Evolutionary conservation across 1,140 invertebrate species (phyloP), one percentile per base, ranked within the genome.

Genomic region (Andricus grossulariae): DNA sequence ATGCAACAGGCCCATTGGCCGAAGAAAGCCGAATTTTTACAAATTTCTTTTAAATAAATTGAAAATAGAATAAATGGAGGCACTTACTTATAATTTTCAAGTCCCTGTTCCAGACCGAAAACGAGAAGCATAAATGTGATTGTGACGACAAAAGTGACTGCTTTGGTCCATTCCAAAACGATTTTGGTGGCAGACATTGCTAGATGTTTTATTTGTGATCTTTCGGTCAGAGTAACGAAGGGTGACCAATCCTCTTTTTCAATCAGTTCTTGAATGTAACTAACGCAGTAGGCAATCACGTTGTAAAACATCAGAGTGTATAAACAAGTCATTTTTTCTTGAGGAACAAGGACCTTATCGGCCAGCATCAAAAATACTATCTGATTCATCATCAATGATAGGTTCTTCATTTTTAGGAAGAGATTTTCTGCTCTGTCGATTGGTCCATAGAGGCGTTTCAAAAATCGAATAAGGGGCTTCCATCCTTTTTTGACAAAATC

Each of bases 231-330:
- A 78, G 94, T 94, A 7, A 96, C 94, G 75, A 95, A 95, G 0
- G 94, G 93, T 2, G 94, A 94, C 95, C 95, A 96, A 87, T 96
- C 94, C 85, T 95, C 94, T 83, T 95, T 95, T 60, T 94, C 93
- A 55, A 95, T 92, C 3, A 96, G 90, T 87, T 96, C 95, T 82
- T 94, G 94, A 12, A 95, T 93, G 86, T 96, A 96, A 76, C 93
- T 92, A 0, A 96, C 93, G 78, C 95, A 95, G 88, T 96, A 96
- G 0, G 95, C 94, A 72, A 96, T 92, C 2, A 96, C 95, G 86
- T 96, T 96, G 91, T 96, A 96, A 89, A 96, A 96, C 94, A 96
- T 95, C 5, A 96, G 90, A 0, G 95, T 95, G 87, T 96, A 96
- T 12, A 96, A 92, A 21, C 93, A 93, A 0, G 95, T 95, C 25